Evolutionary conservation across 2,888 invertebrate species (phyloP).

Genomic region (Amblyjoppa proteus): DNA sequence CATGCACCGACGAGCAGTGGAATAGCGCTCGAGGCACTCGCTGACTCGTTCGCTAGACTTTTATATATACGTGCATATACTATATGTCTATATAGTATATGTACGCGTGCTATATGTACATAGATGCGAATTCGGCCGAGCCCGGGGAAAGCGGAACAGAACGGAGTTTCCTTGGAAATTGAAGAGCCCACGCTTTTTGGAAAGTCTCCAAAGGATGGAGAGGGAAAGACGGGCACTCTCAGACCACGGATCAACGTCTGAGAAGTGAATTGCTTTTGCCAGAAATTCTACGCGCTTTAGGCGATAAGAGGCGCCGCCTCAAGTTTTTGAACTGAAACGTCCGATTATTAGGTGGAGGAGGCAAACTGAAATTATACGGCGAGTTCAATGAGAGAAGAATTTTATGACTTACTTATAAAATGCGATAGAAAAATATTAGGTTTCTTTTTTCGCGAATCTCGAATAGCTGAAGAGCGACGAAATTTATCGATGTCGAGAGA

Average conservation of each 20-base stretch:
- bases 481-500: too few species aligned
- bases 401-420: not conserved
- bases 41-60: slow-evolving; percentile 46
- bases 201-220: slow-evolving; percentile 56
- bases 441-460: not conserved
- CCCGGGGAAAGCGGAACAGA: slow-evolving; percentile 54
- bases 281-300: slow-evolving; percentile 3
- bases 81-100: not conserved
- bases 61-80: not conserved
- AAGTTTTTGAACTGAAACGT: not conserved
- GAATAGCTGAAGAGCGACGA: not conserved
- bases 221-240: slow-evolving; percentile 14
- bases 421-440: not conserved
- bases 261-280: slow-evolving; percentile 36
- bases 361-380: not conserved
- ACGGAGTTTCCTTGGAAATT: slow-evolving; percentile 48
- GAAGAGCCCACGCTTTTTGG: slow-evolving; percentile 64
- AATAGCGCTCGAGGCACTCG: slow-evolving; percentile 50
- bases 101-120: not conserved
- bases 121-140: slow-evolving; percentile 25
- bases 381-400: not conserved
- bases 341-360: slow-evolving; percentile 24
- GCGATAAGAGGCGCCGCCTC: slow-evolving; percentile 11
- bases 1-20: slow-evolving; percentile 53
- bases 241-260: slow-evolving; percentile 34